Evolutionary conservation across 2,113 vertebrate species (phyloP).

Genomic region (Gymnarchus niloticus): DNA sequence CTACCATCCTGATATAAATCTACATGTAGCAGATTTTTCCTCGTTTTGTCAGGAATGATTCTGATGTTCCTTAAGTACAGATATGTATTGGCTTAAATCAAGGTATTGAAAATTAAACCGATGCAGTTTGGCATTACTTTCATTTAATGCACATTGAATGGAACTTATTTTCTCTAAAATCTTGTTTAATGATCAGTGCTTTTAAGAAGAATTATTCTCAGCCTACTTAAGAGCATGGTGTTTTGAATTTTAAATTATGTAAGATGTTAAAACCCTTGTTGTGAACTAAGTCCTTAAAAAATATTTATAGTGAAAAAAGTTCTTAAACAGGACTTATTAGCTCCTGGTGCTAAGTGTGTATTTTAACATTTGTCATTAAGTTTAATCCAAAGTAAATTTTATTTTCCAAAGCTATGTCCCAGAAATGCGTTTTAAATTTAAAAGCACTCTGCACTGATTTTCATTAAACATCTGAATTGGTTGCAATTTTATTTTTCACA

Average conservation of each 20-base stretch:
- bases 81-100: no score
- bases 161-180: neutral
- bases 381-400: neutral
- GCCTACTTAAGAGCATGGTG: no score
- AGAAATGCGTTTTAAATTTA: slow-evolving; percentile 2
- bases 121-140: neutral
- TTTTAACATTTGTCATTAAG: neutral
- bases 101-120: neutral
- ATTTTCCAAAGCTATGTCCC: neutral
- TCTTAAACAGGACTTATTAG: neutral
- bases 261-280: no score
- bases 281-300: no score
- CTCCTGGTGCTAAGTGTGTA: neutral
- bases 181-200: no score
- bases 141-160: neutral
- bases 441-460: neutral
- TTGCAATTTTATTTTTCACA: neutral
- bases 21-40: neutral
- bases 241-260: no score
- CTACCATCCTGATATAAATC: no score
- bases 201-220: no score
- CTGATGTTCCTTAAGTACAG: neutral
- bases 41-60: neutral
- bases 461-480: neutral
- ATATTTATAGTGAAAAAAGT: no score